Conservation (phyloP, 2,113 vertebrate species). For the human (Homo sapiens) region DNA sequence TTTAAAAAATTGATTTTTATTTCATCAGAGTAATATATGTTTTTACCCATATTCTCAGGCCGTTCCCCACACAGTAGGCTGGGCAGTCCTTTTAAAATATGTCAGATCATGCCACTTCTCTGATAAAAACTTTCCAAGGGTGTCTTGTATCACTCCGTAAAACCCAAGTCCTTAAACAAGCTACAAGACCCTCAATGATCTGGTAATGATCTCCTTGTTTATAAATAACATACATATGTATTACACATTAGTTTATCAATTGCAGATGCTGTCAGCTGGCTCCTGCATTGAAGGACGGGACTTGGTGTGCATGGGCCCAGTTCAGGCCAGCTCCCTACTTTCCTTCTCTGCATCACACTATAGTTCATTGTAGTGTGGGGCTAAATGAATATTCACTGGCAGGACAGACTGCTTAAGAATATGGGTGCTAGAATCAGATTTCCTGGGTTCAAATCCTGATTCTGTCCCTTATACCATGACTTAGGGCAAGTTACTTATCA, state of each 20-base stretch:
- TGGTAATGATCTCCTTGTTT: fast-evolving
- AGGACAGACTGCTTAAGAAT: no score
- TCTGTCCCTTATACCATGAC: neutral
- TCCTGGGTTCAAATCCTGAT: neutral
- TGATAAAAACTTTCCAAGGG: neutral
- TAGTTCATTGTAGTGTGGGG: fast-evolving
- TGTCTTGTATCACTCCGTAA: neutral
- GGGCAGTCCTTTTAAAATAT: neutral
- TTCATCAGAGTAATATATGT: fast-evolving
- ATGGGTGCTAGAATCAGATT: fast-evolving
- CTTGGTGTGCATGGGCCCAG: fast-evolving
- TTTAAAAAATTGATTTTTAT: neutral
- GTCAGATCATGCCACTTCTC: neutral
- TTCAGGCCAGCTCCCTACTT: no score
- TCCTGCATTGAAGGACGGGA: neutral
- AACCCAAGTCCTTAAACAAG: neutral
- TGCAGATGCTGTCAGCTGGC: fast-evolving
- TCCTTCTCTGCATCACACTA: fast-evolving
- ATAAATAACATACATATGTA: fast-evolving
- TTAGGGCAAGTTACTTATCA: neutral
- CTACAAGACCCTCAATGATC: neutral
- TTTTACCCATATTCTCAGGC: neutral
- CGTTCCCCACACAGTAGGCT: neutral
- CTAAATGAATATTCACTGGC: fast-evolving
- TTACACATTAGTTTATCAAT: fast-evolving